Percentiles rank a stretch among this genome's conserved stretches.
Conservation (phyloP, 2,797 vertebrate genomes). For the Benthosema pterotum region DNA sequence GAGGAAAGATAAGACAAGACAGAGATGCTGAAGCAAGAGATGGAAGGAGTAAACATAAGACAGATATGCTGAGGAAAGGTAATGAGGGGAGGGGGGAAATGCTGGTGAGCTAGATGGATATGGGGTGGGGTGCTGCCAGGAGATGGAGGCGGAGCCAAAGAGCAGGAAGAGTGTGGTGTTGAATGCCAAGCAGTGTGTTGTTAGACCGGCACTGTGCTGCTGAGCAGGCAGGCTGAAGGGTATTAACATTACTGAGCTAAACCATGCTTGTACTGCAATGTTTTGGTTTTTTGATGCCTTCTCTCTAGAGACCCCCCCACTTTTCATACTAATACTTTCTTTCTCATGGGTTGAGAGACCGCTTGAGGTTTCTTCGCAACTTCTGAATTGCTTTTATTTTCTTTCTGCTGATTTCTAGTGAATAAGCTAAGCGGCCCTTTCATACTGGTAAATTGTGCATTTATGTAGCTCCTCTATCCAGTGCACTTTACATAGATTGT, state of each 20-base stretch:
- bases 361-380: neutral
- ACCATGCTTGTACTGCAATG: slow-evolving; percentile 30
- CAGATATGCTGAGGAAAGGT: slow-evolving; percentile 8
- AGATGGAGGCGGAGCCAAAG: slow-evolving; percentile 16
- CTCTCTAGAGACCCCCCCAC: neutral
- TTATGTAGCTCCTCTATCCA: too few relatives aligned
- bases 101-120: neutral
- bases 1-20: slow-evolving; percentile 11
- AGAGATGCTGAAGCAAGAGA: slow-evolving; percentile 11
- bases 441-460: too few relatives aligned
- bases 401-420: too few relatives aligned
- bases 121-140: slow-evolving; percentile 37
- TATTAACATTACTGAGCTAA: slow-evolving; percentile 37
- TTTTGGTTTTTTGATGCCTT: slow-evolving; percentile 9
- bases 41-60: slow-evolving; percentile 16
- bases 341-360: too few relatives aligned
- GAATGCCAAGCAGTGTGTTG: slow-evolving; percentile 68
- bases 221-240: slow-evolving; percentile 41
- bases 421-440: too few relatives aligned
- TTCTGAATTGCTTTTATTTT: too few relatives aligned
- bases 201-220: slow-evolving; percentile 63
- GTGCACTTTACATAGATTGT: too few relatives aligned
- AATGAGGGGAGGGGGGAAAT: neutral
- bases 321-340: too few relatives aligned
- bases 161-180: slow-evolving; percentile 30